Conservation (phyloP, 2,113 vertebrate genomes). For the Pygathrix nemaeus region DNA sequence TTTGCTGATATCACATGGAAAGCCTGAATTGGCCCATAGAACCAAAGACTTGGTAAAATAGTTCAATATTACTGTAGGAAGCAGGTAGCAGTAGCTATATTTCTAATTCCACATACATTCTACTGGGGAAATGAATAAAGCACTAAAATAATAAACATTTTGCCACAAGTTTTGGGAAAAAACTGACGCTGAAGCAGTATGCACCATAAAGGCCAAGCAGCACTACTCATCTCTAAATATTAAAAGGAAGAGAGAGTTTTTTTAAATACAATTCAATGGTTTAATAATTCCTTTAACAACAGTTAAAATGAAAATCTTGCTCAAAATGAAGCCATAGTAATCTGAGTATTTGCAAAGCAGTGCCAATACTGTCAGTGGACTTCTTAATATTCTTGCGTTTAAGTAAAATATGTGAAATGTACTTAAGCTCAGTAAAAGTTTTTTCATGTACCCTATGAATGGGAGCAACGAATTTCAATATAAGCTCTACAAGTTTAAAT, state of each 20-base stretch:
- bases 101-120: too few species aligned
- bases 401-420: neutral
- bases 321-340: neutral
- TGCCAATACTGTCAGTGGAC: neutral
- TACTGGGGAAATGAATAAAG: too few species aligned
- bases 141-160: too few species aligned
- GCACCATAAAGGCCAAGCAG: neutral
- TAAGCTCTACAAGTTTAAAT: too few species aligned
- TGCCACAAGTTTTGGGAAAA: neutral
- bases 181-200: neutral
- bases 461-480: neutral
- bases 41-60: neutral
- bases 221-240: neutral
- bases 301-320: neutral
- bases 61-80: neutral
- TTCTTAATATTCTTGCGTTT: neutral
- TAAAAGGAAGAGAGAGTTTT: neutral
- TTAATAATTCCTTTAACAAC: neutral
- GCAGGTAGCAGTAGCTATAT: neutral
- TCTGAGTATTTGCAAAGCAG: neutral
- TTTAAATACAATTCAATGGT: neutral
- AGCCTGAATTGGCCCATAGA: neutral
- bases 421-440: neutral
- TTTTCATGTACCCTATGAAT: neutral
- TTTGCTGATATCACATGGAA: neutral